These are phyloP conservation scores for Drosophila punjabiensis DNA, from an alignment of 1,140 invertebrate species.

Conservation along the genomic window DNA sequence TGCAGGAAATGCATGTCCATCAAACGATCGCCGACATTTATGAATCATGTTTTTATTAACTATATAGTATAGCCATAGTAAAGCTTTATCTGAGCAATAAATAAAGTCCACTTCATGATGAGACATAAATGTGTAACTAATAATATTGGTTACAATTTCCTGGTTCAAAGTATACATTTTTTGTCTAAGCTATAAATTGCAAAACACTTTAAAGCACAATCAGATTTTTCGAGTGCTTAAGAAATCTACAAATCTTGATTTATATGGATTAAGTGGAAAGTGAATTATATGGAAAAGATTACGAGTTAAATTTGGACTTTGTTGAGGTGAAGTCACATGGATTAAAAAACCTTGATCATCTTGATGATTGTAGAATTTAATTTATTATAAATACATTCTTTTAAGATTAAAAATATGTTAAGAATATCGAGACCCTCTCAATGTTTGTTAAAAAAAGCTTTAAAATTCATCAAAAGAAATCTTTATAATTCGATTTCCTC, in stretches of 20 bases:
- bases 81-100: conserved; percentile 31
- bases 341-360: background rate
- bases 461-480: background rate
- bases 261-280: conserved; percentile 19
- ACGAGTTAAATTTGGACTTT: conserved; percentile 11
- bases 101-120: conserved; percentile 17
- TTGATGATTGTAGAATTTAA: background rate
- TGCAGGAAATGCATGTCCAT: conserved; percentile 16
- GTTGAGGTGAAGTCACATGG: background rate
- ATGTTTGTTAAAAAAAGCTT: background rate
- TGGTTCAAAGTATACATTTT: background rate
- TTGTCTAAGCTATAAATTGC: background rate
- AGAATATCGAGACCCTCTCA: too few species aligned
- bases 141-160: conserved; percentile 6
- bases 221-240: conserved; percentile 12
- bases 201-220: conserved; percentile 3
- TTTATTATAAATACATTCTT: background rate
- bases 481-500: background rate
- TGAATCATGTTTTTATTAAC: conserved; percentile 30
- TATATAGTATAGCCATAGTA: conserved; percentile 7
- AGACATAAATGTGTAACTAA: conserved; percentile 20
- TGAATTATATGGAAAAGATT: conserved; percentile 1
- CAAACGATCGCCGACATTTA: conserved; percentile 13
- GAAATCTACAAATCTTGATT: conserved; percentile 32
- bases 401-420: background rate